Percentiles rank a stretch among this genome's conserved stretches.
Evolutionary conservation across 92 coral and sea anemone genomes (phyloP).

Genomic region (Nematostella vectensis): DNA sequence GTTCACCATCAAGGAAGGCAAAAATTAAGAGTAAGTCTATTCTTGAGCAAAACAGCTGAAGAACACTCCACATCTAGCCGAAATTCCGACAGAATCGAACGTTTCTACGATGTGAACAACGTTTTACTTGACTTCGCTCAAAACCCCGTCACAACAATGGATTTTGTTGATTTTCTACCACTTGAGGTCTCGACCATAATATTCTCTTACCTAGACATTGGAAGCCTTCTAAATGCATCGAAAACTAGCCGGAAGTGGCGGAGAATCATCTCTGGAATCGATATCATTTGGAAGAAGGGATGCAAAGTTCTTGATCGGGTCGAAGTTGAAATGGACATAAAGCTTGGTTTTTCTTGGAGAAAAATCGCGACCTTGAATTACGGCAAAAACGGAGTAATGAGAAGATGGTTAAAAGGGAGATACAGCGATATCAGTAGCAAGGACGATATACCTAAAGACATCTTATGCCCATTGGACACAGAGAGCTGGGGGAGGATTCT

Average conservation of each 20-base stretch:
- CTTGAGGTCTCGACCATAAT: slow-evolving; percentile 55
- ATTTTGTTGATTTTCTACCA: slow-evolving; percentile 56
- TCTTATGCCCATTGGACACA: slow-evolving; percentile 54
- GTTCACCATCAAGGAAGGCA: no score
- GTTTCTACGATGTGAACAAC: no score
- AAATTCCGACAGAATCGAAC: no score
- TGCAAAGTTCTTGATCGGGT: slow-evolving; percentile 40
- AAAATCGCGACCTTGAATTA: slow-evolving; percentile 52
- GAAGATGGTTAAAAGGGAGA: slow-evolving; percentile 71
- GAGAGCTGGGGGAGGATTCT: slow-evolving; percentile 89
- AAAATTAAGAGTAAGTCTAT: no score
- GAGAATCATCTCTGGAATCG: slow-evolving; percentile 41
- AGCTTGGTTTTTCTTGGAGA: slow-evolving; percentile 34
- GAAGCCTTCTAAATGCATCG: slow-evolving; percentile 70
- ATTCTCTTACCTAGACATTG: slow-evolving; percentile 59
- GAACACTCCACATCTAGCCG: no score
- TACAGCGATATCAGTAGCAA: slow-evolving; percentile 44
- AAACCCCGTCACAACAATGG: no score
- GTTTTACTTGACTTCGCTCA: no score
- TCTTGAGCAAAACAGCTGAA: no score
- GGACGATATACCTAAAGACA: slow-evolving; percentile 66
- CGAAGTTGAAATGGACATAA: slow-evolving; percentile 38
- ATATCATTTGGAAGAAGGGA: slow-evolving; percentile 60
- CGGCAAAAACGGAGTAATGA: slow-evolving; percentile 52
- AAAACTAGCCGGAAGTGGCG: slow-evolving; percentile 57